These are phyloP conservation scores for Argyra leucocephala DNA, from an alignment of 2,888 invertebrate species.

Conservation along the genomic window DNA sequence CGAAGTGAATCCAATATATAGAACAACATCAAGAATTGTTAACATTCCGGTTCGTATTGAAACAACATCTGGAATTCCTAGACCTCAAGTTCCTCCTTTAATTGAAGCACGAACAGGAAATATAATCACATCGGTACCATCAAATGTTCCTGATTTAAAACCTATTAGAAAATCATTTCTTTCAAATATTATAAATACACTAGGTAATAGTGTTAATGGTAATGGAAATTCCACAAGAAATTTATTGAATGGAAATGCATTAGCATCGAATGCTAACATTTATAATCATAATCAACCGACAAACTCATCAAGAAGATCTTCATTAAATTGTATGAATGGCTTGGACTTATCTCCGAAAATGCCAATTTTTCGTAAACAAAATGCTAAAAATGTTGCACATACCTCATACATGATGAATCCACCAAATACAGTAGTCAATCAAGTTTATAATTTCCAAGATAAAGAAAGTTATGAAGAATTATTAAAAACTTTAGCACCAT, in stretches of 20 bases:
- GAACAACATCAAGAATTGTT: neutral
- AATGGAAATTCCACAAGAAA: neutral
- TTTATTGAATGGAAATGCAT: neutral
- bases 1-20: neutral
- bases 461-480: slow-evolving; percentile 7
- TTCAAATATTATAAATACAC: neutral
- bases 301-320: slow-evolving; percentile 4
- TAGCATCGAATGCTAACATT: neutral
- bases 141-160: slow-evolving; percentile 25
- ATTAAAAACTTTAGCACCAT: neutral
- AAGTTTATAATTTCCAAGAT: slow-evolving; percentile 7
- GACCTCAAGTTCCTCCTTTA: slow-evolving; percentile 28
- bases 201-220: neutral
- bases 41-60: neutral
- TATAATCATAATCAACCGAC: slow-evolving; percentile 6
- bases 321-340: neutral
- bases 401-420: neutral
- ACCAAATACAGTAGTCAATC: neutral
- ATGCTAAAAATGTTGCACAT: slow-evolving; percentile 8
- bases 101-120: slow-evolving; percentile 29
- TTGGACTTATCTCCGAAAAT: neutral
- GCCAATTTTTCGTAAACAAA: neutral
- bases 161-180: slow-evolving; percentile 20
- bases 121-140: slow-evolving; percentile 25
- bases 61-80: slow-evolving; percentile 16